Conservation (phyloP, 2,888 invertebrate genomes). For the Synergus japonicus region DNA sequence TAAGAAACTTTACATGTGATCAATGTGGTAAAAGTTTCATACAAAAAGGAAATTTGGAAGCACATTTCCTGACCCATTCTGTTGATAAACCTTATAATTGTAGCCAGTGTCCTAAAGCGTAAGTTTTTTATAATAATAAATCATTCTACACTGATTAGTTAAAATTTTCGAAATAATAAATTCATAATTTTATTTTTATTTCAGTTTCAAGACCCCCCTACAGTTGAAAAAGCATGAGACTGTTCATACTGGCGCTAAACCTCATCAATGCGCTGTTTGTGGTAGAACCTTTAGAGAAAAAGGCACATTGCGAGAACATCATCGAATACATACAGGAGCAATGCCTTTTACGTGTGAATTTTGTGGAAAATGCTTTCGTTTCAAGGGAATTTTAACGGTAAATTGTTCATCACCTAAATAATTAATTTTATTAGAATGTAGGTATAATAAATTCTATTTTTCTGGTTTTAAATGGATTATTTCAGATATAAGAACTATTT, state of each 20-base stretch:
- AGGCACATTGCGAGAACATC: constrained; percentile 86
- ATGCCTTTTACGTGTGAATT: constrained; percentile 88
- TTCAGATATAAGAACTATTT: background rate
- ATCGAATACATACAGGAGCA: constrained; percentile 87
- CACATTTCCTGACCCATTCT: constrained; percentile 80
- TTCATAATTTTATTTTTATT: constrained; percentile 37
- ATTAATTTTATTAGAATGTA: background rate
- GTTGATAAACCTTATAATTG: constrained; percentile 78
- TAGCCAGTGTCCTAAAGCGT: constrained; percentile 78
- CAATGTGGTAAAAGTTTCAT: constrained; percentile 82
- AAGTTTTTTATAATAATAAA: constrained; percentile 53
- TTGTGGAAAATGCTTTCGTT: constrained; percentile 87
- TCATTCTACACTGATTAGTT: background rate
- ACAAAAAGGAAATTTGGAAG: constrained; percentile 81
- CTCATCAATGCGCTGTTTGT: constrained; percentile 82
- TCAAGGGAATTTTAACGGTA: constrained; percentile 86
- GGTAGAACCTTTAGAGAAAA: constrained; percentile 83
- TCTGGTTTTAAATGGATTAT: no score
- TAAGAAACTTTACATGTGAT: constrained; percentile 80
- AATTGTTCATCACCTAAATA: constrained; percentile 29
- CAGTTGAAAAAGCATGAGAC: constrained; percentile 80
- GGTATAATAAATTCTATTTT: no score
- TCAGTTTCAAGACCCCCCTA: constrained; percentile 80
- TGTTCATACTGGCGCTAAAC: constrained; percentile 81
- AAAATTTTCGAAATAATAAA: background rate